A percentile compares a stretch with the other conserved stretches of the same genome.
Conservation (phyloP, 2,113 vertebrate species). For the Istiophorus platypterus region DNA sequence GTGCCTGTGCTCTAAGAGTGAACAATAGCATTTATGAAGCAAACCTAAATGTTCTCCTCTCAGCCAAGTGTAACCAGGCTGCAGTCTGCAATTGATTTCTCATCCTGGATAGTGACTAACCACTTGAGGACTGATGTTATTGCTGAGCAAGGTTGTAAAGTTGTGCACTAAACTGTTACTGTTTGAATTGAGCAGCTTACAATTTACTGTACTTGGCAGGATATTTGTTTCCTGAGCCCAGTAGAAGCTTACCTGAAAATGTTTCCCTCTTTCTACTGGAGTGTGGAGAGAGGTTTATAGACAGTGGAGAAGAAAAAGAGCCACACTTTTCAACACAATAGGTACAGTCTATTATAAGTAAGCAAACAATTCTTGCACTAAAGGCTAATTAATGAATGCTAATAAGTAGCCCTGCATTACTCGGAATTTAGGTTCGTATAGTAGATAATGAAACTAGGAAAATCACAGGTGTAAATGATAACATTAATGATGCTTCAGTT, state of each 20-base stretch:
- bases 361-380: too few species aligned
- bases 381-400: background rate
- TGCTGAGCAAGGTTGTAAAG: slow-evolving; percentile 65
- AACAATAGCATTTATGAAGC: slow-evolving; percentile 34
- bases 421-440: background rate
- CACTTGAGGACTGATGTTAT: slow-evolving; percentile 61
- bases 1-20: background rate
- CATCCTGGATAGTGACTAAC: slow-evolving; percentile 59
- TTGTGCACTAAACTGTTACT: slow-evolving; percentile 54
- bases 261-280: background rate
- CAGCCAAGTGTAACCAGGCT: slow-evolving; percentile 52
- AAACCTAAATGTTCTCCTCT: slow-evolving; percentile 42
- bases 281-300: background rate
- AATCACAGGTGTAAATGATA: background rate
- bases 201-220: slow-evolving; percentile 43
- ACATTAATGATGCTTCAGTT: background rate
- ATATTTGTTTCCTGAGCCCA: slow-evolving; percentile 31
- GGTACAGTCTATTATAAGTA: background rate
- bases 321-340: background rate
- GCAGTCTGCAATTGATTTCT: slow-evolving; percentile 73
- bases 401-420: background rate
- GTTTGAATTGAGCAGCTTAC: slow-evolving; percentile 47
- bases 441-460: background rate
- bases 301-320: background rate
- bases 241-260: slow-evolving; percentile 2